Percentiles rank a stretch among this genome's conserved stretches.
Evolutionary conservation across 2,797 vertebrate species (phyloP).

Genomic region (Danio tinwini): DNA sequence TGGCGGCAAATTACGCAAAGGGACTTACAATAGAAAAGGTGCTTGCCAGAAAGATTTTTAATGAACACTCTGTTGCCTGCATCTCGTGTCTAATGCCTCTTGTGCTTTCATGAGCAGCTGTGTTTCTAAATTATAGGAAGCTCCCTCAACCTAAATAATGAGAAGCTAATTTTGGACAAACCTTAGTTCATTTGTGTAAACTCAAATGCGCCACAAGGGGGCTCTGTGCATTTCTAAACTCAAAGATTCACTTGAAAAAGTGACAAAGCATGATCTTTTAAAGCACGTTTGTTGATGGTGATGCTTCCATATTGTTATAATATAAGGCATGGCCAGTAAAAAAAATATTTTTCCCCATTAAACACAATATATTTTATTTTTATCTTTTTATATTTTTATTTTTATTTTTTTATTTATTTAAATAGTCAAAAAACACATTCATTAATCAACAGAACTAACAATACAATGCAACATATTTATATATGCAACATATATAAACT

Average conservation of each 20-base stretch:
- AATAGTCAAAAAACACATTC: no score
- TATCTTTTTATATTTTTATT: no score
- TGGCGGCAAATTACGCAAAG: conserved; percentile 6
- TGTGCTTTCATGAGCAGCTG: conserved; percentile 23
- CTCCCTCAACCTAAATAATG: conserved; percentile 15
- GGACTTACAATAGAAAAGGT: conserved; percentile 29
- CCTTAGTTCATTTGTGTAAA: conserved; percentile 21
- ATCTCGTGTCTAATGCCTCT: conserved; percentile 22
- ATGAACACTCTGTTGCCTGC: conserved; percentile 34
- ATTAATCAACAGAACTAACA: no score
- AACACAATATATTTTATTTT: no score
- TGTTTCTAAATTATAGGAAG: conserved; percentile 13
- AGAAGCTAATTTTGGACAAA: conserved; percentile 40
- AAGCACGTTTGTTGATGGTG: background rate
- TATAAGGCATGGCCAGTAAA: no score
- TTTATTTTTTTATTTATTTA: no score
- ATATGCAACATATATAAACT: no score
- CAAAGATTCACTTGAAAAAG: conserved; percentile 4
- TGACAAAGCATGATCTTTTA: background rate
- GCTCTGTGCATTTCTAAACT: conserved; percentile 31
- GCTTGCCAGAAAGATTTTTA: conserved; percentile 37
- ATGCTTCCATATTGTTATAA: background rate
- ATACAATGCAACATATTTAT: no score
- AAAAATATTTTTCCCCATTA: no score
- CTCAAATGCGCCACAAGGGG: conserved; percentile 42